phyloP scores from a whole-genome alignment of 2,113 vertebrate species.

The Paracanthobrama guichenoti region DNA sequence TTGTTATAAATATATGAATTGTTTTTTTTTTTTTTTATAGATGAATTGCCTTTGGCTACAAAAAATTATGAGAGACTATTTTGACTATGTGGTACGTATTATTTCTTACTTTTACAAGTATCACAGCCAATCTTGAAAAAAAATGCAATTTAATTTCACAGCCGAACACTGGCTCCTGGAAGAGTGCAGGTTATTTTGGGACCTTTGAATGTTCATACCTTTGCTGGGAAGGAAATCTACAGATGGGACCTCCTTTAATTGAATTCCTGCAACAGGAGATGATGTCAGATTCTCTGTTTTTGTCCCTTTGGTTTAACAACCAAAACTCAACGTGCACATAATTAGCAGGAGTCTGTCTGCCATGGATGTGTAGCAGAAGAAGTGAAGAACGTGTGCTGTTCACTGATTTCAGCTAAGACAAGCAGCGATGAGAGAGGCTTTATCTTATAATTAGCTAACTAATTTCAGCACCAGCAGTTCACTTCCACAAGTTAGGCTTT shows the following conservation, averaged over 20 bases:
- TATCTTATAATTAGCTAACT: slow-evolving; percentile 9
- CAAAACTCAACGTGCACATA: not conserved
- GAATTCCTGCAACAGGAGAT: slow-evolving; percentile 2
- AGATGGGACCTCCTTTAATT: not conserved
- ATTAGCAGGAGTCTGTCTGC: slow-evolving; percentile 8
- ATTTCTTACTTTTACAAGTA: not conserved
- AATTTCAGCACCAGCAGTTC: not conserved
- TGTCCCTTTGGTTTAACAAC: slow-evolving; percentile 11
- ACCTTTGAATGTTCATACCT: not conserved
- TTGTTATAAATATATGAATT: too few relatives aligned
- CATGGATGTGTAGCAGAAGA: not conserved
- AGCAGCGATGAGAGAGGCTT: not conserved
- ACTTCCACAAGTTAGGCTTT: not conserved
- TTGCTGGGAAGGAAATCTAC: not conserved
- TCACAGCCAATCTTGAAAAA: not conserved
- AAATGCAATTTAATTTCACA: not conserved
- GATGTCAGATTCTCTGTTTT: not conserved
- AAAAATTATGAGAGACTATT: not conserved
- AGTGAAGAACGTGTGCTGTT: not conserved
- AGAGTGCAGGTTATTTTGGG: not conserved
- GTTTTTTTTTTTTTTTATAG: too few relatives aligned
- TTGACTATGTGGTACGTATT: not conserved
- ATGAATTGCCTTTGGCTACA: too few relatives aligned
- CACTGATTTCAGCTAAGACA: not conserved
- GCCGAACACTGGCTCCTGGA: not conserved